Evolutionary conservation across 1,140 invertebrate species (phyloP).

Genomic region (Batillaria attramentaria): DNA sequence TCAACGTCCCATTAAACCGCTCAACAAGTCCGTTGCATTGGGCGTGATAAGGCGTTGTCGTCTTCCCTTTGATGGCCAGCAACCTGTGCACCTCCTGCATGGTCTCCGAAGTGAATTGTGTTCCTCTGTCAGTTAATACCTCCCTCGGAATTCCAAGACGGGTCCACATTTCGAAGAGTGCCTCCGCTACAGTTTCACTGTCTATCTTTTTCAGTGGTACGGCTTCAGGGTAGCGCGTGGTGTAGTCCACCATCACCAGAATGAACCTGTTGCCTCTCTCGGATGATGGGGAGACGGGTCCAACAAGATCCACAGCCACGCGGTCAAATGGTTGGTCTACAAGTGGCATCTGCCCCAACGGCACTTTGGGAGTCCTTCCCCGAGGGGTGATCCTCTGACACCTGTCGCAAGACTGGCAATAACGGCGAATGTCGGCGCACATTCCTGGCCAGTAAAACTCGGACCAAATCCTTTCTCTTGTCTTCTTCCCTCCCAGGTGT

Average conservation of each 20-base stretch:
- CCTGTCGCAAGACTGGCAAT: slow-evolving; percentile 30
- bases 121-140: slow-evolving; percentile 39
- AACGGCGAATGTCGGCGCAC: slow-evolving; percentile 12
- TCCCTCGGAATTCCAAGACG: slow-evolving; percentile 69
- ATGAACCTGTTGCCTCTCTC: slow-evolving; percentile 45
- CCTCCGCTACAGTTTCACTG: slow-evolving; percentile 41
- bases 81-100: slow-evolving; percentile 38
- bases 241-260: slow-evolving; percentile 43
- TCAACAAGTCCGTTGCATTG: slow-evolving; percentile 41
- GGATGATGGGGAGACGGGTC: slow-evolving; percentile 36
- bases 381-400: slow-evolving; percentile 32
- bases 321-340: slow-evolving; percentile 46
- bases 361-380: slow-evolving; percentile 28
- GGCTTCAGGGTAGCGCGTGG: slow-evolving; percentile 38
- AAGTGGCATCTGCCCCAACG: slow-evolving; percentile 33
- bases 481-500: slow-evolving; percentile 23
- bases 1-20: slow-evolving; percentile 55
- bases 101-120: slow-evolving; percentile 33
- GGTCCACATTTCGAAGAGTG: slow-evolving; percentile 56
- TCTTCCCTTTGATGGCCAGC: slow-evolving; percentile 35
- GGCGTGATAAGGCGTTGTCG: slow-evolving; percentile 35
- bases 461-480: slow-evolving; percentile 7
- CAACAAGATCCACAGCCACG: slow-evolving; percentile 46
- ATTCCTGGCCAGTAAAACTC: slow-evolving; percentile 39
- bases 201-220: slow-evolving; percentile 35